phyloP scores from a whole-genome alignment of 1,140 invertebrate species.

The Phymastichus coffea region DNA sequence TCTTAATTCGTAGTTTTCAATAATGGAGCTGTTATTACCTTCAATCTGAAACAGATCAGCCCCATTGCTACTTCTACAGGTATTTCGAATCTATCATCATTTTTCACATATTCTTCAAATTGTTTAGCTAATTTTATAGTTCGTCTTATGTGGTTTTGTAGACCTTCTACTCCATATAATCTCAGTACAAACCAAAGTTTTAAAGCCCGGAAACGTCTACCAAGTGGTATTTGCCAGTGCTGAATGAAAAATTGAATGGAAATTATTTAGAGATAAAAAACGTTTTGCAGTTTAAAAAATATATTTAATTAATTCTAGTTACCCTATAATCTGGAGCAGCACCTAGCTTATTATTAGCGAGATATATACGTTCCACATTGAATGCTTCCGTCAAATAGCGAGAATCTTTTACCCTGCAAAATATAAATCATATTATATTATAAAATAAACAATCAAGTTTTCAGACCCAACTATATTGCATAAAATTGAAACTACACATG shows the following conservation, averaged over 20 bases:
- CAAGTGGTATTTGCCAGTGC: conserved; percentile 93
- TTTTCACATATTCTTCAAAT: conserved; percentile 70
- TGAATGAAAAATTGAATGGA: conserved; percentile 47
- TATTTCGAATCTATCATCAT: conserved; percentile 79
- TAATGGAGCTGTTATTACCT: conserved; percentile 58
- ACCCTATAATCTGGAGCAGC: conserved; percentile 82
- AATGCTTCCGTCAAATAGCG: conserved; percentile 81
- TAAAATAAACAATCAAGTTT: no score
- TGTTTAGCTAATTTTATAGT: conserved; percentile 73
- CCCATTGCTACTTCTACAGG: conserved; percentile 72
- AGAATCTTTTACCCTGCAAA: conserved; percentile 74
- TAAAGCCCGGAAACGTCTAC: conserved; percentile 84
- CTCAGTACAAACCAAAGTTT: conserved; percentile 95
- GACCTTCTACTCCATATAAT: conserved; percentile 76
- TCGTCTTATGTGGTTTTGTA: conserved; percentile 77
- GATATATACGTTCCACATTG: conserved; percentile 89
- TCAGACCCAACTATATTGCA: no score
- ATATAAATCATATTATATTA: neutral
- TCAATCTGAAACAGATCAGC: conserved; percentile 85
- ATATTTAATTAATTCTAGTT: conserved; percentile 30
- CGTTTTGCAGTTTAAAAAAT: neutral
- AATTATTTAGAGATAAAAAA: neutral
- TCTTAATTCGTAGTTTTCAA: neutral
- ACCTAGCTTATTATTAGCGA: conserved; percentile 68
- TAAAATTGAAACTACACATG: no score